Base-by-base conservation (phyloP, 2,888 invertebrate species). In the Melipona bicolor region DNA sequence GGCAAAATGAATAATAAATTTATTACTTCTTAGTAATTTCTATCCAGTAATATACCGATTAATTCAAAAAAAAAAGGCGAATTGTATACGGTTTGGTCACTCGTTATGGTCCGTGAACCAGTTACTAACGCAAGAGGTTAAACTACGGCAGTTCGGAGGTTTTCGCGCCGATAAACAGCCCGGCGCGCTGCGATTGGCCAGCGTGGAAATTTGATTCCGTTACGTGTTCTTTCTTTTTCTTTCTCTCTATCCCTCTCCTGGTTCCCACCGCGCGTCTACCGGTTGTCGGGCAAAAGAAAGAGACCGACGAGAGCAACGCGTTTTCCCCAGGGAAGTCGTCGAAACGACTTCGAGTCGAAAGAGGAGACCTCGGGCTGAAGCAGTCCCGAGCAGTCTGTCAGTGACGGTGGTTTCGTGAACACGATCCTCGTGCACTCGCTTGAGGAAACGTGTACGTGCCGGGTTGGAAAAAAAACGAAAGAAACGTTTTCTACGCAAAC, bases 251-350 rank as follows among this genome's bases (percentile, higher is more conserved):
- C 77, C 71, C 82, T 72, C 75, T 69, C 68, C 61, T 62, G 50
- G 32, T 56, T 74, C 71, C 43, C 61, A 56, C 74, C 61, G 56
- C 78, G 78, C 70, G 65, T 83, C 61, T 54, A 81, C 68, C 81
- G 83, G 81, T 73, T 21, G 76, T 49, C 52, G 76, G 59, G 73
- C 67, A 71, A 67, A 86, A 79, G 75, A 77, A 87, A 81, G 82
- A 43, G 43, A 85, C 59, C 62, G 71, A 76, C 62, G 71, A 76
- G 79, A 77, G 79, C 43, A 78, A 61, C 77, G 77, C 9, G 36
- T 43, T 88, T 81, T 88, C 89, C 86, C 88, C 84, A 81, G 89
- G 88, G 89, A 89, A 85, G 84, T 78, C 68, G 81, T 83, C 43
- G 43, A 59, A 79, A 83, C 78, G 79, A 54, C 61, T 59, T 24